Conservation (phyloP, 1,140 invertebrate genomes). For the Cyclargus thomasi region DNA sequence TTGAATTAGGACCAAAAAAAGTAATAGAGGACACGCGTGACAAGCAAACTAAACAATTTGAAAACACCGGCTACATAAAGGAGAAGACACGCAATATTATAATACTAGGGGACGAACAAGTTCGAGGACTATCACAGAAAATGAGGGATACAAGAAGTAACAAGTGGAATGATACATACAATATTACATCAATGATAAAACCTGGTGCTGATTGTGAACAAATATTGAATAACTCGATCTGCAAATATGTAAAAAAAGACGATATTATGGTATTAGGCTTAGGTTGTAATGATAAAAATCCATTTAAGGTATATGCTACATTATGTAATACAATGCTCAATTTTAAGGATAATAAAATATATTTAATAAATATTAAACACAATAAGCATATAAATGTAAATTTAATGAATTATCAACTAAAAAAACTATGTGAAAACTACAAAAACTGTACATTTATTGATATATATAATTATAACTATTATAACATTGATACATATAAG, state of each 20-base stretch:
- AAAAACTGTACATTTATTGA: not conserved
- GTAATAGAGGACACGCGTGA: too few species aligned
- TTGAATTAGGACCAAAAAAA: too few species aligned
- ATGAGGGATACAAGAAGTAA: not conserved
- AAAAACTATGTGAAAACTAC: not conserved
- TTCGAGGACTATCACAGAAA: slow-evolving; percentile 3
- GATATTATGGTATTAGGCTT: not conserved
- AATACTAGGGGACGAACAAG: slow-evolving; percentile 12
- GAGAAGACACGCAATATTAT: not conserved
- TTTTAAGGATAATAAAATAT: slow-evolving; percentile 1
- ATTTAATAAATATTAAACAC: not conserved
- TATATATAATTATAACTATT: not conserved
- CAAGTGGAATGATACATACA: slow-evolving; percentile 5
- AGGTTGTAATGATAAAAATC: slow-evolving; percentile 7
- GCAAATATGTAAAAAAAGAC: not conserved
- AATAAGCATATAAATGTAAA: slow-evolving; percentile 5
- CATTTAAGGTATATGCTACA: not conserved
- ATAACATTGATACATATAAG: not conserved
- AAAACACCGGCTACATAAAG: not conserved
- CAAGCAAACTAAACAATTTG: too few species aligned
- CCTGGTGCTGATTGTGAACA: not conserved
- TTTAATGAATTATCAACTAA: not conserved
- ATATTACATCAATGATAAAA: not conserved
- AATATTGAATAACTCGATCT: not conserved
- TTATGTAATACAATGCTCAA: not conserved